A percentile compares a stretch with the other conserved stretches of the same genome.
Conservation (phyloP, 2,797 vertebrate species). For the Sebastolobus alascanus region DNA sequence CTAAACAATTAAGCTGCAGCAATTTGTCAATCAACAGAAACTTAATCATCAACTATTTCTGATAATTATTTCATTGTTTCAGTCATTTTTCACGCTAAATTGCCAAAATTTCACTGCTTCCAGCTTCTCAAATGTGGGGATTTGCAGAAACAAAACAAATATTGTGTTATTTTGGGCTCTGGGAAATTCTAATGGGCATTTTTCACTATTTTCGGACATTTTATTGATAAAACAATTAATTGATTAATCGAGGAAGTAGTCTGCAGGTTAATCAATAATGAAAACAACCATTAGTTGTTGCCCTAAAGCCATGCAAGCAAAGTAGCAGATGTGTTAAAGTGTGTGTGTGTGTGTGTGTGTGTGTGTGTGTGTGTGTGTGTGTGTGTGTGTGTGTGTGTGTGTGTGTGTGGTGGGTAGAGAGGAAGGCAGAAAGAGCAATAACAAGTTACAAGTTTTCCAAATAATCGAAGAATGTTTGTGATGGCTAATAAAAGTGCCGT, state of each 20-base stretch:
- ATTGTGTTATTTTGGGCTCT: neutral
- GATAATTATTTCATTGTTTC: neutral
- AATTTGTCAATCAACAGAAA: neutral
- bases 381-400: no score
- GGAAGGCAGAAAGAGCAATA: no score
- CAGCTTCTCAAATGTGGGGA: neutral
- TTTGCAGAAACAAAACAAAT: neutral
- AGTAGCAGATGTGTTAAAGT: neutral
- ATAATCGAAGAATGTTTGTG: conserved; percentile 3
- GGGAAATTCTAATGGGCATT: neutral
- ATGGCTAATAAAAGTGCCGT: conserved; percentile 37
- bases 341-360: no score
- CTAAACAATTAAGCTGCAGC: neutral
- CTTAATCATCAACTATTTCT: neutral
- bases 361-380: no score
- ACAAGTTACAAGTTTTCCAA: no score
- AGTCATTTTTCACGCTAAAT: neutral
- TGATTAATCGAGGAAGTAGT: no score
- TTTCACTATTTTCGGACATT: neutral
- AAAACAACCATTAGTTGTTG: neutral
- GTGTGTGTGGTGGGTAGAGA: no score
- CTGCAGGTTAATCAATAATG: no score
- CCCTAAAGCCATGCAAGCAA: neutral
- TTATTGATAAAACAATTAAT: neutral
- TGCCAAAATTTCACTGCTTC: neutral